Percentiles rank a stretch among this genome's conserved stretches.
Conservation (phyloP, 2,888 invertebrate species). For the Dicycla oo region DNA sequence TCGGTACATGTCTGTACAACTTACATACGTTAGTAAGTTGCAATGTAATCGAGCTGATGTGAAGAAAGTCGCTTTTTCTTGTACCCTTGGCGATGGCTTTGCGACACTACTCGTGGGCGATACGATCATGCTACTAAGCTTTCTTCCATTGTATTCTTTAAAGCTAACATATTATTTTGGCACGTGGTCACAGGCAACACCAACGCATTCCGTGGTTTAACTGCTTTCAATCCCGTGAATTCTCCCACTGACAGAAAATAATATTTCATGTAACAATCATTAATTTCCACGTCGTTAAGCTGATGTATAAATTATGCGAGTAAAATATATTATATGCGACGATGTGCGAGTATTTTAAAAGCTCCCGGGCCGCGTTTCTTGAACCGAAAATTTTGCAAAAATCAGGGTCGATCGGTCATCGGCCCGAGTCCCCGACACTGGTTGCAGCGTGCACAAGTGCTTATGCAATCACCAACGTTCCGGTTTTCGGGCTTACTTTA, state of each 20-base stretch:
- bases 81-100: constrained; percentile 13
- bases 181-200: constrained; percentile 18
- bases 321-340: neutral
- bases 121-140: constrained; percentile 18
- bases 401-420: constrained; percentile 79
- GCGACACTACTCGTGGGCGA: constrained; percentile 7
- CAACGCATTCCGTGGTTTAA: constrained; percentile 11
- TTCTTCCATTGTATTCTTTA: constrained; percentile 39
- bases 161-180: constrained; percentile 39
- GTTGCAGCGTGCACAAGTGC: constrained; percentile 75
- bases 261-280: constrained; percentile 40
- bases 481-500: constrained; percentile 74
- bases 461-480: constrained; percentile 82
- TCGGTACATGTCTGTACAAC: neutral
- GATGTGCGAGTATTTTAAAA: constrained; percentile 26
- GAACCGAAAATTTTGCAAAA: constrained; percentile 73
- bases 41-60: neutral
- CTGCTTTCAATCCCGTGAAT: neutral
- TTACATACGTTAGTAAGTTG: neutral
- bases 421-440: constrained; percentile 77
- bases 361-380: constrained; percentile 30
- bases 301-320: constrained; percentile 10
- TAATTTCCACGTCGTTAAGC: constrained; percentile 30
- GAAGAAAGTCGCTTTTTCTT: constrained; percentile 8
- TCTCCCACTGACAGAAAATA: constrained; percentile 16